Percentiles rank a stretch among this genome's conserved stretches.
These are phyloP conservation scores for Hyposmocoma kahamanoa DNA, from an alignment of 1,140 invertebrate genomes.

Conservation along the genomic window DNA sequence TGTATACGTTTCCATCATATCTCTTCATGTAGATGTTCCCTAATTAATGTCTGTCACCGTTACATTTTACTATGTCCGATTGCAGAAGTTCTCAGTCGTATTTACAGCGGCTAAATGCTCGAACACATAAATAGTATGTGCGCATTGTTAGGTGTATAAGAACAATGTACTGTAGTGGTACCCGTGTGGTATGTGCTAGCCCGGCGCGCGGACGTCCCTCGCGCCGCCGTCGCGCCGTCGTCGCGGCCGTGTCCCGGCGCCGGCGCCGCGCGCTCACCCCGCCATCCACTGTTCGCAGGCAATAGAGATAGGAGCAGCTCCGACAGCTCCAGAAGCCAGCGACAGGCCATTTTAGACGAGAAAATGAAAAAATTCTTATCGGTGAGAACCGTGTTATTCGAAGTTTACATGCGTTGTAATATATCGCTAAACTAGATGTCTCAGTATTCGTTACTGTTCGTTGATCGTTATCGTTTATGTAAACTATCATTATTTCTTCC, in stretches of 20 bases:
- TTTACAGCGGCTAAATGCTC: no score
- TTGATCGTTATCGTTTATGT: conserved; percentile 42
- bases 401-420: conserved; percentile 53
- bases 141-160: no score
- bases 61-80: no score
- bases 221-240: conserved; percentile 6
- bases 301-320: conserved; percentile 77
- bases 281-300: conserved; percentile 57
- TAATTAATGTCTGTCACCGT: neutral
- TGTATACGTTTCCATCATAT: conserved; percentile 46
- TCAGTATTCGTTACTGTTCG: conserved; percentile 43
- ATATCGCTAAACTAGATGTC: conserved; percentile 63
- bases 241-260: conserved; percentile 21
- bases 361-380: conserved; percentile 96
- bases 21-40: conserved; percentile 35
- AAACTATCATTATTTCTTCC: conserved; percentile 37
- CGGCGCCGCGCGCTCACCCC: conserved; percentile 13
- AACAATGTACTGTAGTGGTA: no score
- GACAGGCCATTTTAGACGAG: conserved; percentile 90
- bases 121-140: no score
- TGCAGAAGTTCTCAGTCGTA: no score
- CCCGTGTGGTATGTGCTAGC: no score
- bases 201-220: conserved; percentile 6
- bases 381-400: conserved; percentile 79
- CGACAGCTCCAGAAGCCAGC: conserved; percentile 79